phyloP scores from a whole-genome alignment of 2,888 invertebrate genomes.

The Torymus tubicola region DNA sequence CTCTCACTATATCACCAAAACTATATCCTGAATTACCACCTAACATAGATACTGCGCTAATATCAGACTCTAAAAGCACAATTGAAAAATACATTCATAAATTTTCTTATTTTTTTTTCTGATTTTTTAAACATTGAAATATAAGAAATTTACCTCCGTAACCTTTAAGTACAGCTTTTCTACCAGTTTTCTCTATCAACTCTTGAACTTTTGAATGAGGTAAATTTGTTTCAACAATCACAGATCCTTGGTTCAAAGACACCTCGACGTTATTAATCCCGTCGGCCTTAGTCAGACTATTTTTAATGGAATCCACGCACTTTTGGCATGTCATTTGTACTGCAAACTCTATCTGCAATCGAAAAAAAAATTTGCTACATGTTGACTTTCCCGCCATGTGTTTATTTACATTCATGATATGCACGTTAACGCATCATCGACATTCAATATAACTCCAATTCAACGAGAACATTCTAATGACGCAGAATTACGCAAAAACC shows the following conservation, averaged over 20 bases:
- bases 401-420: too few species aligned
- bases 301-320: slow-evolving; percentile 78
- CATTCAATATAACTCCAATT: too few species aligned
- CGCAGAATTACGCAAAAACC: too few species aligned
- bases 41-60: slow-evolving; percentile 87
- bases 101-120: not conserved
- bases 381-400: too few species aligned
- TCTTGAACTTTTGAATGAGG: slow-evolving; percentile 78
- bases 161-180: slow-evolving; percentile 87
- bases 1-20: slow-evolving; percentile 79
- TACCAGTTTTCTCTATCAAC: slow-evolving; percentile 80
- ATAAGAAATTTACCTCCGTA: slow-evolving; percentile 80
- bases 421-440: not conserved
- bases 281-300: slow-evolving; percentile 72
- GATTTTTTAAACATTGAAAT: not conserved
- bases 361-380: not conserved
- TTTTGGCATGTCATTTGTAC: slow-evolving; percentile 81
- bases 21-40: slow-evolving; percentile 76
- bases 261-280: slow-evolving; percentile 78
- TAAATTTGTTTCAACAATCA: slow-evolving; percentile 83
- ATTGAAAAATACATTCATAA: not conserved
- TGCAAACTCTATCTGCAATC: slow-evolving; percentile 81
- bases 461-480: too few species aligned
- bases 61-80: slow-evolving; percentile 68
- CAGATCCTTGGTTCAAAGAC: slow-evolving; percentile 81